Percentiles rank a stretch among this genome's conserved stretches.
These are phyloP conservation scores for Deilephila elpenor DNA, from an alignment of 2,888 invertebrate species.

Conservation along the genomic window DNA sequence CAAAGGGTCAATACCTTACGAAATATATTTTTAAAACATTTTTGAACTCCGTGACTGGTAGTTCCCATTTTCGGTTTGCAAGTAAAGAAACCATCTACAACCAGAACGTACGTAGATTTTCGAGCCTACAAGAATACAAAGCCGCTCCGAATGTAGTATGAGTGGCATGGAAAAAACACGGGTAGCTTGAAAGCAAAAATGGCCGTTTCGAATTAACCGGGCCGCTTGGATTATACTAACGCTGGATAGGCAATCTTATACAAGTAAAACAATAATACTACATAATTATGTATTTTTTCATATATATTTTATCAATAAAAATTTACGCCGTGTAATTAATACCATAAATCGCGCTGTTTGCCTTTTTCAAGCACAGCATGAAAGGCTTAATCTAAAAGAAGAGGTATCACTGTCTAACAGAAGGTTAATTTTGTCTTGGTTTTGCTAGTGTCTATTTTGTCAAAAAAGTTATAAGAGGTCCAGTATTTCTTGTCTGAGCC, in stretches of 20 bases:
- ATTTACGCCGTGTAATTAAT: no score
- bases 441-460: no score
- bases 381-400: no score
- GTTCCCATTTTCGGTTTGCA: not conserved
- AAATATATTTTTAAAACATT: not conserved
- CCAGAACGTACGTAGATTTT: not conserved
- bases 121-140: not conserved
- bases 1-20: no score
- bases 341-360: no score
- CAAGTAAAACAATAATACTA: not conserved
- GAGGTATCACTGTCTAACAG: no score
- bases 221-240: not conserved
- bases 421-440: no score
- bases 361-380: no score
- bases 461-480: no score
- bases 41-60: not conserved
- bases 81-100: not conserved
- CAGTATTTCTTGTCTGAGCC: no score
- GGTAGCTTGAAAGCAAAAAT: constrained; percentile 13
- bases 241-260: not conserved
- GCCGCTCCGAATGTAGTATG: constrained; percentile 5
- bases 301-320: no score
- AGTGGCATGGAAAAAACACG: constrained; percentile 8
- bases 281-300: no score
- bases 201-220: constrained; percentile 9